These are phyloP conservation scores for Hyla sarda DNA, from an alignment of 2,113 vertebrate species.

Conservation along the genomic window DNA sequence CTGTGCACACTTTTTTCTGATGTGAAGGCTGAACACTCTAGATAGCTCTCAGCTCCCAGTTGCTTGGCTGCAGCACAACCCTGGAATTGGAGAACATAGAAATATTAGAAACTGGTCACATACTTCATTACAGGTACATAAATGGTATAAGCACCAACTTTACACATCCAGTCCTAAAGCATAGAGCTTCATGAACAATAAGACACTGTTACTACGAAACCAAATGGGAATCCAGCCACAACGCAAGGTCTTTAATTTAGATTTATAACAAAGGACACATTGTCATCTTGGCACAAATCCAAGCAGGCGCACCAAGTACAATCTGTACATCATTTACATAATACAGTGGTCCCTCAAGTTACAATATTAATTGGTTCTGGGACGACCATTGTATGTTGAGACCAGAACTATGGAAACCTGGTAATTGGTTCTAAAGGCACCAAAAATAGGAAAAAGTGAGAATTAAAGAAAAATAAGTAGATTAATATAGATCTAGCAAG, in stretches of 20 bases:
- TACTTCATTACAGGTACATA: background rate
- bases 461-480: too few relatives aligned
- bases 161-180: too few relatives aligned
- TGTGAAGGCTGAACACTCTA: constrained; percentile 94
- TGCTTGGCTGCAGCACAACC: constrained; percentile 87
- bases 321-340: background rate
- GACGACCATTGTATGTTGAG: too few relatives aligned
- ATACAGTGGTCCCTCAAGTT: too few relatives aligned
- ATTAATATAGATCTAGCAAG: too few relatives aligned
- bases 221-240: background rate
- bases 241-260: background rate
- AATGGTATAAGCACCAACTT: background rate
- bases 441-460: too few relatives aligned
- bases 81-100: constrained; percentile 64
- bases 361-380: too few relatives aligned
- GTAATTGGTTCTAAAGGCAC: too few relatives aligned
- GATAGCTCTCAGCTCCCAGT: constrained; percentile 86
- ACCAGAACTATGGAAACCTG: too few relatives aligned
- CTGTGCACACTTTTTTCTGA: constrained; percentile 95
- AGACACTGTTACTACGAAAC: background rate
- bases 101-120: background rate
- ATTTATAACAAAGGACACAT: background rate
- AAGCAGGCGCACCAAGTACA: background rate
- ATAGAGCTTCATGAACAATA: background rate
- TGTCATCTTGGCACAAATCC: background rate